phyloP scores from a whole-genome alignment of 2,797 vertebrate species.

The Valencia hispanica region DNA sequence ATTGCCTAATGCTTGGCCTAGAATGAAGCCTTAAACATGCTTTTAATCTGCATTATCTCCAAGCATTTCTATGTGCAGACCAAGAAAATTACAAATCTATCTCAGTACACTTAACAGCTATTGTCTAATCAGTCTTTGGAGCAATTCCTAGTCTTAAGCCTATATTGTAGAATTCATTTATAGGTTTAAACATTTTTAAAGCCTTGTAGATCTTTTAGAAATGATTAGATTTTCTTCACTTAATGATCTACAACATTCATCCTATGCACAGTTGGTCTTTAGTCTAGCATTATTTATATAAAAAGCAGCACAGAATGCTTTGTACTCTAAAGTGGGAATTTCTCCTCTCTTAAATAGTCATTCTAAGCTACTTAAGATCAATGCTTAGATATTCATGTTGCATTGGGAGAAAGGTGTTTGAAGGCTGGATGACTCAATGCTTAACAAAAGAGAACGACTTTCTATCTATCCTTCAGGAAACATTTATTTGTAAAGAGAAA shows the following conservation, averaged over 20 bases:
- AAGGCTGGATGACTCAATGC: slow-evolving; percentile 56
- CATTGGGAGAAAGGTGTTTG: slow-evolving; percentile 70
- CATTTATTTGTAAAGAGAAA: slow-evolving; percentile 50
- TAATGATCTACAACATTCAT: slow-evolving; percentile 31
- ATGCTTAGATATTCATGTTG: slow-evolving; percentile 74
- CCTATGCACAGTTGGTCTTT: slow-evolving; percentile 31
- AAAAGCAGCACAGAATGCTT: slow-evolving; percentile 68
- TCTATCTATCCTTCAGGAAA: slow-evolving; percentile 17
- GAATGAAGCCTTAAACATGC: slow-evolving; percentile 38
- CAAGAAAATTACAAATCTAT: slow-evolving; percentile 46
- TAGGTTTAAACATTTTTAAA: not conserved
- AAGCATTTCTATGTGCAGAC: slow-evolving; percentile 53
- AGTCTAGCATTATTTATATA: slow-evolving; percentile 60
- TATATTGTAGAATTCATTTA: not conserved
- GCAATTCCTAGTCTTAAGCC: not conserved
- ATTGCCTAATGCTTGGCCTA: slow-evolving; percentile 58
- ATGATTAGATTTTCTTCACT: slow-evolving; percentile 1
- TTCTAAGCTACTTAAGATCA: slow-evolving; percentile 72
- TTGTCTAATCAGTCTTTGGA: slow-evolving; percentile 1
- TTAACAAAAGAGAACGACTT: slow-evolving; percentile 70
- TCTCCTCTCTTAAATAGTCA: slow-evolving; percentile 59
- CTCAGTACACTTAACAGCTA: slow-evolving; percentile 14
- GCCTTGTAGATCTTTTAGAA: not conserved
- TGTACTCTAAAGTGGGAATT: slow-evolving; percentile 61
- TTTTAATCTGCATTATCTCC: slow-evolving; percentile 49